Conservation (phyloP, 2,797 vertebrate genomes). For the Lacerta bilineata region DNA sequence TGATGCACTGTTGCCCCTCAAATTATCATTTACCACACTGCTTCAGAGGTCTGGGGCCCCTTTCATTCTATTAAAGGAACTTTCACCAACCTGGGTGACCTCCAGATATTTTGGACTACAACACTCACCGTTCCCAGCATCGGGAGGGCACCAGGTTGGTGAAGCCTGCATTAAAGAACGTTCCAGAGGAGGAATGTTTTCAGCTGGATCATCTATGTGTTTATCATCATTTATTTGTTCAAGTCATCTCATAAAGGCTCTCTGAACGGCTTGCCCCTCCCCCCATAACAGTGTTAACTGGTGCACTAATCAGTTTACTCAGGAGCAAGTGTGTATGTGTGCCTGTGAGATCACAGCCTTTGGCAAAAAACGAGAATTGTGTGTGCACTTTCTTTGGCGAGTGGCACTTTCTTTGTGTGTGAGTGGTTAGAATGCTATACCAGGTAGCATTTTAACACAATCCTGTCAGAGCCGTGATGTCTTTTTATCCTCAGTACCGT, state of each 20-base stretch:
- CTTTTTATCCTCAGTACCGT: conserved; percentile 13
- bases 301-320: neutral
- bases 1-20: too few relatives aligned
- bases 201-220: neutral
- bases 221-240: neutral
- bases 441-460: neutral
- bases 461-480: conserved; percentile 11
- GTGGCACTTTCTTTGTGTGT: too few relatives aligned
- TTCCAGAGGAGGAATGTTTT: neutral
- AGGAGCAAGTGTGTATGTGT: neutral
- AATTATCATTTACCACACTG: too few relatives aligned
- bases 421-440: neutral
- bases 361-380: neutral
- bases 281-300: too few relatives aligned
- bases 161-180: neutral
- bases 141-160: too few relatives aligned
- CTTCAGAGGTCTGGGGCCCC: too few relatives aligned
- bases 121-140: too few relatives aligned
- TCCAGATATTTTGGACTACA: too few relatives aligned
- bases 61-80: too few relatives aligned
- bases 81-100: too few relatives aligned
- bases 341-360: neutral
- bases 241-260: too few relatives aligned
- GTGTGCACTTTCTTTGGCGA: neutral
- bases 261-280: too few relatives aligned